Evolutionary conservation across 2,113 vertebrate genomes (phyloP).

Genomic region (Capreolus pygargus): DNA sequence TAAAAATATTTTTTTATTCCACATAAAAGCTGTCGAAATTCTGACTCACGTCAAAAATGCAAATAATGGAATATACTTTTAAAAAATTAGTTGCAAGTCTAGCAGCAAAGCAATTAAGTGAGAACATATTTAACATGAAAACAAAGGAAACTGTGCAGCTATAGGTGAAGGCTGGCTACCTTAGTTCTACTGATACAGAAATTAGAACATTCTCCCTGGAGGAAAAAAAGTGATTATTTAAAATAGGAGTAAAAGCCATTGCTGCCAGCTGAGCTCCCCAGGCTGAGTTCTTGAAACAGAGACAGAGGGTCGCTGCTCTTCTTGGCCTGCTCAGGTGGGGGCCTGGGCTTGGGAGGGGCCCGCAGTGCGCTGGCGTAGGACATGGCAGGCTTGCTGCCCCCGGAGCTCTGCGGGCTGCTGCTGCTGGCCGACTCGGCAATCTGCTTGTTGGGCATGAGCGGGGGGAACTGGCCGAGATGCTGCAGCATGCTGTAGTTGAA

Average conservation of each 20-base stretch:
- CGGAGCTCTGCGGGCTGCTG: constrained; percentile 78
- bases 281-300: constrained; percentile 98
- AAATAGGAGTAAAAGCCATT: constrained; percentile 99
- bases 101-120: constrained; percentile 88
- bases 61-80: constrained; percentile 84
- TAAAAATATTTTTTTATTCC: constrained; percentile 83
- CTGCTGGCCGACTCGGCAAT: constrained; percentile 84
- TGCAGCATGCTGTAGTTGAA: constrained; percentile 91
- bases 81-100: constrained; percentile 87
- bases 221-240: constrained; percentile 92
- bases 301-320: constrained; percentile 98
- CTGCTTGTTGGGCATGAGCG: constrained; percentile 95
- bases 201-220: constrained; percentile 85
- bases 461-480: constrained; percentile 97
- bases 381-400: constrained; percentile 91
- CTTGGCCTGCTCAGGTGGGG: constrained; percentile 95
- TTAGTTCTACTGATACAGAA: constrained; percentile 88
- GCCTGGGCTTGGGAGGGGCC: constrained; percentile 95
- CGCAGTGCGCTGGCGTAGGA: constrained; percentile 97
- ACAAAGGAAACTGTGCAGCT: constrained; percentile 83
- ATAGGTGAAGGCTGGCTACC: constrained; percentile 81
- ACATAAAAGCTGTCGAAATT: constrained; percentile 86
- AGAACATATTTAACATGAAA: constrained; percentile 83
- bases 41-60: constrained; percentile 83
- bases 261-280: constrained; percentile 98